These are phyloP conservation scores for Timema podura DNA, from an alignment of 2,888 invertebrate species.

Conservation along the genomic window DNA sequence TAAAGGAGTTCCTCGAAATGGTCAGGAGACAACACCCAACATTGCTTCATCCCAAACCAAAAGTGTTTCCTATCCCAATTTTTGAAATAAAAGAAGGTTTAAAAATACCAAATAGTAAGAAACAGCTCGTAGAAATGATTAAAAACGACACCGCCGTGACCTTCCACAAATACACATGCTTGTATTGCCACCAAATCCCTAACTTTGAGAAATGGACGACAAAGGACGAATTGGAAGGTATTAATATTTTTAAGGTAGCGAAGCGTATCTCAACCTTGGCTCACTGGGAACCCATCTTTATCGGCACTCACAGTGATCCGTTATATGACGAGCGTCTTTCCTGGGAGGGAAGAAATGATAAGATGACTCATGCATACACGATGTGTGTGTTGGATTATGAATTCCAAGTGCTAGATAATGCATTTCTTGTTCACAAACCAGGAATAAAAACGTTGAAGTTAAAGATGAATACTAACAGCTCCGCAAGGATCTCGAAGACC, in stretches of 20 bases:
- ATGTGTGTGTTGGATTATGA: conserved; percentile 45
- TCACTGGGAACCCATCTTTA: conserved; percentile 92
- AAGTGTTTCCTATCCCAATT: conserved; percentile 83
- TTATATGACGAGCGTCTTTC: conserved; percentile 86
- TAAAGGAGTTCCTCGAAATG: conserved; percentile 78
- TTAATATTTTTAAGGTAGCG: conserved; percentile 79
- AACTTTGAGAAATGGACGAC: conserved; percentile 79
- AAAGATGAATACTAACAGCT: too few relatives aligned
- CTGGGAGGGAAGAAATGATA: conserved; percentile 93
- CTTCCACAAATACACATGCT: conserved; percentile 85
- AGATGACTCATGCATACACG: conserved; percentile 80
- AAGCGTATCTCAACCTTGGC: conserved; percentile 72
- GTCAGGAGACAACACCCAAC: conserved; percentile 68
- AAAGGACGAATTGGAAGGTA: conserved; percentile 61
- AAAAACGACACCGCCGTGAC: conserved; percentile 77
- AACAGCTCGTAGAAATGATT: conserved; percentile 64
- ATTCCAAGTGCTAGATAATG: conserved; percentile 44
- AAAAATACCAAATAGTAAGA: conserved; percentile 64
- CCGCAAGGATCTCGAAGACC: too few relatives aligned
- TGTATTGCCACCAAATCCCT: conserved; percentile 84
- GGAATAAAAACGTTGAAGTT: conserved; percentile 40
- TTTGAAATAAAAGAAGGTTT: conserved; percentile 74
- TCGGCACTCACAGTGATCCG: conserved; percentile 83
- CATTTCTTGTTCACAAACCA: conserved; percentile 45
- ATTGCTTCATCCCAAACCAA: conserved; percentile 54